phyloP scores from a whole-genome alignment of 2,888 invertebrate genomes.

The Zootermopsis nevadensis region DNA sequence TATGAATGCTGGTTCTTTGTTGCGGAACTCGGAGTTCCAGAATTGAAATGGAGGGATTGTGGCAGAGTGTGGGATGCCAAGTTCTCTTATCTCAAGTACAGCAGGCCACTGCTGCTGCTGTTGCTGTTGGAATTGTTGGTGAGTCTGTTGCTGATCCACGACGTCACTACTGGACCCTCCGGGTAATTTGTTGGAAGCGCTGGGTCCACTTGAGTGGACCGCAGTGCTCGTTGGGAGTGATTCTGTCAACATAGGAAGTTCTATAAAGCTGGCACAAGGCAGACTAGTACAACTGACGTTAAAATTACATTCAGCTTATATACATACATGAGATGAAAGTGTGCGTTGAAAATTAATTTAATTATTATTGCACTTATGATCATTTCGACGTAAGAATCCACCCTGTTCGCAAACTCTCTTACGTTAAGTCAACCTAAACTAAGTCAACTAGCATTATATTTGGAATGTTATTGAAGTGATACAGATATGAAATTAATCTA shows the following conservation, averaged over 20 bases:
- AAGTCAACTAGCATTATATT: no score
- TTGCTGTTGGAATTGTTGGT: conserved; percentile 66
- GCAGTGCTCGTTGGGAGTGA: conserved; percentile 78
- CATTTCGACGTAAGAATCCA: no score
- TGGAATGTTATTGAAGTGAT: no score
- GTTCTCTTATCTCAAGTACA: conserved; percentile 82
- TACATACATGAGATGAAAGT: no score
- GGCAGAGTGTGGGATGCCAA: conserved; percentile 84
- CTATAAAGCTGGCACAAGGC: no score
- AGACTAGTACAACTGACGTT: no score
- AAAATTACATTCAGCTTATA: no score
- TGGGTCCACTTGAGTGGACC: conserved; percentile 70
- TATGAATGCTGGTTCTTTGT: conserved; percentile 90
- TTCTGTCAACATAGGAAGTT: conserved; percentile 67
- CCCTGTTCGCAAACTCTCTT: no score
- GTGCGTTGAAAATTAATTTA: no score
- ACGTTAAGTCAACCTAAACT: no score
- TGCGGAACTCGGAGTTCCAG: conserved; percentile 93
- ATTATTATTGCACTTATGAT: no score
- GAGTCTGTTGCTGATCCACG: conserved; percentile 68
- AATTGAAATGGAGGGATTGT: conserved; percentile 91
- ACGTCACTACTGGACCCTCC: conserved; percentile 44
- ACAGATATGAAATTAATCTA: no score
- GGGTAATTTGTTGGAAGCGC: conserved; percentile 40
- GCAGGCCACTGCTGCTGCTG: conserved; percentile 73